A percentile compares a stretch with the other conserved stretches of the same genome.
Conservation (phyloP, 2,113 vertebrate species). For the Motacilla tschutschensis region DNA sequence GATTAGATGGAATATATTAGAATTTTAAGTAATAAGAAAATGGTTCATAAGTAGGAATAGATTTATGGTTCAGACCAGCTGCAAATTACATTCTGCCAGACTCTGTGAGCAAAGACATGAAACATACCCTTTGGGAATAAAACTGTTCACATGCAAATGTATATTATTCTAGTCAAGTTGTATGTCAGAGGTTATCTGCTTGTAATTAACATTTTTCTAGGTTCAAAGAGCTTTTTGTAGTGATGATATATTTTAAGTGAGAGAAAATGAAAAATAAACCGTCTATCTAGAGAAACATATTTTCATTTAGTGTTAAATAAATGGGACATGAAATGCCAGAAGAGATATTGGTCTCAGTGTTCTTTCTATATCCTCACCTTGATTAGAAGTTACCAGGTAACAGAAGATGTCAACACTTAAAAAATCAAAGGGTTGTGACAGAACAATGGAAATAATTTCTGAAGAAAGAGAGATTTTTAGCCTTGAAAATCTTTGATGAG, state of each 20-base stretch:
- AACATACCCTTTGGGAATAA: background rate
- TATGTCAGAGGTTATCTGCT: constrained; percentile 18
- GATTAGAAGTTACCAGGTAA: background rate
- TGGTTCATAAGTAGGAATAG: background rate
- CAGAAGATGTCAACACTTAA: background rate
- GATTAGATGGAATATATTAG: background rate
- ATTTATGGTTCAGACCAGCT: background rate
- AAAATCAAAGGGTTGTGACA: background rate
- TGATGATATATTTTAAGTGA: background rate
- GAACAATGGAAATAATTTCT: background rate
- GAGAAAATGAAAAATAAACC: constrained; percentile 23
- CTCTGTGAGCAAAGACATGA: background rate
- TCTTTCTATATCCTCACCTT: background rate
- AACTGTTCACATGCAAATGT: constrained; percentile 20
- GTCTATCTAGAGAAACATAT: background rate
- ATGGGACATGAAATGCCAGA: background rate
- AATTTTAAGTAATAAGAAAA: constrained; percentile 1
- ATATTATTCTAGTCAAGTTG: background rate
- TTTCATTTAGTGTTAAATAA: constrained; percentile 3
- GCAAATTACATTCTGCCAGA: background rate
- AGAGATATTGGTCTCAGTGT: background rate
- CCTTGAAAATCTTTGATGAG: background rate
- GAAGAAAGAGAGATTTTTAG: background rate
- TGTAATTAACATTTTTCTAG: constrained; percentile 29
- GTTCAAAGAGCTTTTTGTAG: background rate